Evolutionary conservation across 1,140 invertebrate species (phyloP).

Genomic region (Himalopsyche phryganea): DNA sequence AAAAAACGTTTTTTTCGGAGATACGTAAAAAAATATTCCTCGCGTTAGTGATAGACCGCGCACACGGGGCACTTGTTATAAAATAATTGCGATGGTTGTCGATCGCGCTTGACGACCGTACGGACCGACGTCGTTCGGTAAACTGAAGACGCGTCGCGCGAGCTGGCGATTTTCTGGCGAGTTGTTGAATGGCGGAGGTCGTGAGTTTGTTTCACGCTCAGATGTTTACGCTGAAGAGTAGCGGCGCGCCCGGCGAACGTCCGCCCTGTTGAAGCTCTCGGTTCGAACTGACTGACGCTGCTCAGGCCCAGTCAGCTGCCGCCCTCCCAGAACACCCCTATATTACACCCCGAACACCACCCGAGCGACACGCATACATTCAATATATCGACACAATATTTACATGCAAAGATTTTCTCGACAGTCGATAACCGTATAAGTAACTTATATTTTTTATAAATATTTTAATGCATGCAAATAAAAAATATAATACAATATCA

Average conservation of each 20-base stretch:
- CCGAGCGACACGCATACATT: too few relatives aligned
- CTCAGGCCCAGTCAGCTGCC: neutral
- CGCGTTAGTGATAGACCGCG: neutral
- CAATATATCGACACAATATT: too few relatives aligned
- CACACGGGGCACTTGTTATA: too few relatives aligned
- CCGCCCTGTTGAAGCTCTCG: conserved; percentile 12
- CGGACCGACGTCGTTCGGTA: conserved; percentile 9
- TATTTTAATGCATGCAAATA: too few relatives aligned
- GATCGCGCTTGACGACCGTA: conserved; percentile 2
- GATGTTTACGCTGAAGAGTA: too few relatives aligned
- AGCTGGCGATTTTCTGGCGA: neutral
- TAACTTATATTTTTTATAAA: too few relatives aligned
- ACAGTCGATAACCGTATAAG: too few relatives aligned
- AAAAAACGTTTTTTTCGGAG: conserved; percentile 7
- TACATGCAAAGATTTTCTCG: too few relatives aligned
- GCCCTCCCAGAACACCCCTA: neutral
- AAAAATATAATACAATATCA: too few relatives aligned
- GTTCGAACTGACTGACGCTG: conserved; percentile 7
- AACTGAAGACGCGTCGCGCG: neutral
- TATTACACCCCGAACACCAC: too few relatives aligned
- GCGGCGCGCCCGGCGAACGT: conserved; percentile 3
- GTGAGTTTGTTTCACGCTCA: neutral
- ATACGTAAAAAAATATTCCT: conserved; percentile 7
- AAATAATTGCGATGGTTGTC: too few relatives aligned
- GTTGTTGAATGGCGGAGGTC: conserved; percentile 2